Conservation (phyloP, 2,113 vertebrate genomes). For the Lamprologus speciosus region DNA sequence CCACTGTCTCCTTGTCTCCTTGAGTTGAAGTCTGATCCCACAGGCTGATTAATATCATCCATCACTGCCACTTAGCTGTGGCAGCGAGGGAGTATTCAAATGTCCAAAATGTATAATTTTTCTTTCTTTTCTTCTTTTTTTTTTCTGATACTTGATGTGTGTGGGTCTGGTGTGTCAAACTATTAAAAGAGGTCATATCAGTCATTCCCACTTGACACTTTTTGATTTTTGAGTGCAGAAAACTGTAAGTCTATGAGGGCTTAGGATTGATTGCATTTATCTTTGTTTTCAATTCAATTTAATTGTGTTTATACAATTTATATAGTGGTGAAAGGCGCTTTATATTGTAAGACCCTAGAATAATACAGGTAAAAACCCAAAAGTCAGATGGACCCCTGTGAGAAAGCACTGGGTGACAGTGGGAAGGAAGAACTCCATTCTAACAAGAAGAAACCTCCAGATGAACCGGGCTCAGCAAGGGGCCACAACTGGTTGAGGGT, state of each 20-base stretch:
- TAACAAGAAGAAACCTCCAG: not conserved
- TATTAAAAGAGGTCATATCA: not conserved
- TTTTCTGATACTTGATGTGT: not conserved
- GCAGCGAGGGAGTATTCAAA: not conserved
- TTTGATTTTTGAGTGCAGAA: not conserved
- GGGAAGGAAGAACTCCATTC: not conserved
- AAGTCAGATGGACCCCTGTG: accelerated
- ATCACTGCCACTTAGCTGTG: slow-evolving; percentile 26
- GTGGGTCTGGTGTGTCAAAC: not conserved
- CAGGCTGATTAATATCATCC: slow-evolving; percentile 27
- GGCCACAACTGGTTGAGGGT: not conserved
- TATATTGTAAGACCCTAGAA: not conserved
- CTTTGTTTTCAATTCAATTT: not conserved
- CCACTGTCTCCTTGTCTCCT: slow-evolving; percentile 13
- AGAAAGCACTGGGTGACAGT: not conserved
- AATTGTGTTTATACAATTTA: not conserved
- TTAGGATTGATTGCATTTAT: not conserved
- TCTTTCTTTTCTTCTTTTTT: not conserved
- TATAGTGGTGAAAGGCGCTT: not conserved
- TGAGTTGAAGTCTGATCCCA: slow-evolving; percentile 22
- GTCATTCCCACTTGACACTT: not conserved
- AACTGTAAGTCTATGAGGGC: not conserved
- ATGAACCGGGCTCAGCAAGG: not conserved
- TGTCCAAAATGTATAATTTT: not conserved
- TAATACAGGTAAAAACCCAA: not conserved